Evolutionary conservation across 2,888 invertebrate species (phyloP), one percentile per base, ranked within the genome.

Genomic region (Steinernema scapterisci): DNA sequence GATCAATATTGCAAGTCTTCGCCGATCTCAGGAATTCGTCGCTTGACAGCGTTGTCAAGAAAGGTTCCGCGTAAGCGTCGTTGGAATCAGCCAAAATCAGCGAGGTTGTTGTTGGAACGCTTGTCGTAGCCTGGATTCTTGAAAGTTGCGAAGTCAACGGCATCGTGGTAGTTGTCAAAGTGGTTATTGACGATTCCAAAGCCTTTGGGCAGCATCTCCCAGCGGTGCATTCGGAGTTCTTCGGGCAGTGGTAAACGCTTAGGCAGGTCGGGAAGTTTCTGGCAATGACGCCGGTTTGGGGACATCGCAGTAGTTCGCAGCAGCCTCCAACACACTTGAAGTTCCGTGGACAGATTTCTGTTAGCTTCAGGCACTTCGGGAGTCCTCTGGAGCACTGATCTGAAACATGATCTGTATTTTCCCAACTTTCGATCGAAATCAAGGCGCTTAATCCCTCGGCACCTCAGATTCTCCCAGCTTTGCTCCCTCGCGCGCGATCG

Each of bases 241-340:
- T 72, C 16, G 78, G 74, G 73, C 83, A 83, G 45, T 83, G 77
- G 52, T 79, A 78, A 45, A 78, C 75, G 25, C 72, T 63, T 5
- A 76, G 73, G 70, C 83, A 84, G 23, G 79, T 75, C 72, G 81
- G 79, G 27, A 75, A 70, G 3, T 77, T 80, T n/a, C 56, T 52
- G 0, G 52, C 70, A 25, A 25, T 70, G 56, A 9, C 51, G 25
- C 25, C 74, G 77, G 46, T 73, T 23, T 38, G 73, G 13, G 84
- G 83, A 72, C 84, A 84, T 3, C 73, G 48, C 2, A 76, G 54
- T 5, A 82, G 73, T 19, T 77, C 74, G 71, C 84, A 84, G 74
- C 83, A 83, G 1, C 75, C 74, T 7, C 71, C 56, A 6, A 78
- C 73, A 71, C 84, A 84, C 5, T 72, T 71, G 77, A 80, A 83